These are phyloP conservation scores for Conomelus anceps DNA, from an alignment of 2,888 invertebrate genomes.

Conservation along the genomic window DNA sequence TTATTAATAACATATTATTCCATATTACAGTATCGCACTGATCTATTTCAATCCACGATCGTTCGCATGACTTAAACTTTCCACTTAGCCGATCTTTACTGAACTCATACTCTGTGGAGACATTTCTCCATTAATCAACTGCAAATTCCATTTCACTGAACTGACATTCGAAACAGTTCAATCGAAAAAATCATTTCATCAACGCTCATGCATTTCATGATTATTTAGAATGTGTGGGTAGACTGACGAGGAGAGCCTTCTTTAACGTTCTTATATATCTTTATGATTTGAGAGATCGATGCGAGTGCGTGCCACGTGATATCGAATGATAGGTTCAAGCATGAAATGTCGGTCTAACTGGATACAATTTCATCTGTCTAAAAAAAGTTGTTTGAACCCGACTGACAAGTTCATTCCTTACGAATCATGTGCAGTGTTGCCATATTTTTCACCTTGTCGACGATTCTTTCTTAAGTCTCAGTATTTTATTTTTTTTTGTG, in stretches of 20 bases:
- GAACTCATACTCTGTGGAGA: too few species aligned
- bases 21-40: too few species aligned
- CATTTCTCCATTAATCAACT: too few species aligned
- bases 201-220: neutral
- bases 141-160: too few species aligned
- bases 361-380: neutral
- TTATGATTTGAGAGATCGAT: neutral
- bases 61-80: too few species aligned
- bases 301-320: neutral
- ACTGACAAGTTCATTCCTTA: neutral
- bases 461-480: neutral
- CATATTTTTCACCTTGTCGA: neutral
- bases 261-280: neutral
- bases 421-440: neutral
- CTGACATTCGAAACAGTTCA: neutral
- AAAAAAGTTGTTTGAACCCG: neutral
- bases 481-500: neutral
- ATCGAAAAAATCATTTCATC: neutral
- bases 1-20: too few species aligned
- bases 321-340: neutral
- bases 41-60: too few species aligned
- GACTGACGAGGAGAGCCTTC: neutral
- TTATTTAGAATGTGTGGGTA: neutral
- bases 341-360: neutral
- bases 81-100: too few species aligned